Conservation (phyloP, 2,797 vertebrate species). For the Cygnus olor region DNA sequence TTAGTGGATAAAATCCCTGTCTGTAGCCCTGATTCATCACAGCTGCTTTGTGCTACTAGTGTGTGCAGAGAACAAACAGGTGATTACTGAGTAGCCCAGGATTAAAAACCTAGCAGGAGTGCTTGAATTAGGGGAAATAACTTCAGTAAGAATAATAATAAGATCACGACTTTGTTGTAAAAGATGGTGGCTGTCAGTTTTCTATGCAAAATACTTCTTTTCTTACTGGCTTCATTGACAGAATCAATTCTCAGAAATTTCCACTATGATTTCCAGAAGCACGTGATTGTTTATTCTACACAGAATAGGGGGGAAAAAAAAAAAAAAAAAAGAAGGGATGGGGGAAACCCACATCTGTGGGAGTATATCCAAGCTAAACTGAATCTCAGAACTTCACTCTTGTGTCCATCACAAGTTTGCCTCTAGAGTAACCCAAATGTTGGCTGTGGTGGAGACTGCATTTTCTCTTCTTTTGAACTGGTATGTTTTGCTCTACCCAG, state of each 20-base stretch:
- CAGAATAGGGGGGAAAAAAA: not conserved
- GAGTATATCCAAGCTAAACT: not conserved
- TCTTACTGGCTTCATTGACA: not conserved
- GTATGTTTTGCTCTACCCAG: not conserved
- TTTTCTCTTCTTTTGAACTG: not conserved
- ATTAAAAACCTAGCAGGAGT: not conserved
- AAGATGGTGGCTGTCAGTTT: not conserved
- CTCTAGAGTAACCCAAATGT: not conserved
- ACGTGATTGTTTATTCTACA: not conserved
- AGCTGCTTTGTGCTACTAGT: conserved; percentile 2
- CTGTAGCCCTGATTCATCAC: conserved; percentile 21
- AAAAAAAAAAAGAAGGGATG: not conserved
- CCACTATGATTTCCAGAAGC: not conserved
- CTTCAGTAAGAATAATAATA: not conserved
- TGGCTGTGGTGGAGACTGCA: not conserved
- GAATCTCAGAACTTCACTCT: not conserved
- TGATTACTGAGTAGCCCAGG: not conserved
- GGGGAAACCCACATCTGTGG: accelerated
- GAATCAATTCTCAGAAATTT: not conserved
- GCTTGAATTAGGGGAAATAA: not conserved
- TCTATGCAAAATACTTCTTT: not conserved
- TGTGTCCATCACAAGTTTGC: not conserved
- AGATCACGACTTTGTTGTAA: not conserved
- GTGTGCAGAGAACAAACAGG: not conserved
- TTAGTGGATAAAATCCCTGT: conserved; percentile 37